Base-by-base conservation (phyloP, 1,140 invertebrate genomes). In the Andricus grossulariae region DNA sequence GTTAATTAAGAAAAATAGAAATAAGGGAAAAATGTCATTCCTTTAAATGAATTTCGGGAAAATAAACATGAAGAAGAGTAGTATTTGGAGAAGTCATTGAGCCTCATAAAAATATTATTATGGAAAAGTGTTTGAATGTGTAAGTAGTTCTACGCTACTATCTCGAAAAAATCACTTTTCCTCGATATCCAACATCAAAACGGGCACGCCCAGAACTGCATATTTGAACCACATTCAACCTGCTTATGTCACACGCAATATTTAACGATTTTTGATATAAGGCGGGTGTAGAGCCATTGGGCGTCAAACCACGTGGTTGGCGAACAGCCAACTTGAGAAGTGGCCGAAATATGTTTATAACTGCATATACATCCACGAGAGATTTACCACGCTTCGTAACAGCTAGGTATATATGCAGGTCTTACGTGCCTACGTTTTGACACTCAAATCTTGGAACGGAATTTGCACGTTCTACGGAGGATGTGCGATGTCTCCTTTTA, bases 261-360 rank as follows among this genome's bases (percentile, higher is more conserved):
- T 32, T 66, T 66, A 32, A 60, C 57, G 57, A 66, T 66, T 54
- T 60, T 55, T 18, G 55, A 72, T 50, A 19, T 39, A 74, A 51
- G 66, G 76, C 45, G 77, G 73, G 45, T 74, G 74, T 80, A 78
- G 83, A 66, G 15, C 60, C 60, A 66, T 83, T 84, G 82, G 83
- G 82, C 79, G 71, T 76, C 78, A 55, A 81, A 80, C 81, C 86
- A 87, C 86, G 84, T 87, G 86, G 80, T 85, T 87, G 86, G 86
- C 85, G 57, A 19, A 16, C 15, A 50, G 80, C 85, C 83, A 86
- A 52, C 45, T 18, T 25, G 51, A 75, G 55, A 54, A 72, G 71
- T 55, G 72, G 60, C 71, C 12, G 77, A 85, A 82, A 83, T 86
- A 86, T 86, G 85, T 85, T 84, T 83, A 86, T 86, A 83, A 85